Conservation (phyloP, 2,888 invertebrate genomes). For the Trichacis sp. region DNA sequence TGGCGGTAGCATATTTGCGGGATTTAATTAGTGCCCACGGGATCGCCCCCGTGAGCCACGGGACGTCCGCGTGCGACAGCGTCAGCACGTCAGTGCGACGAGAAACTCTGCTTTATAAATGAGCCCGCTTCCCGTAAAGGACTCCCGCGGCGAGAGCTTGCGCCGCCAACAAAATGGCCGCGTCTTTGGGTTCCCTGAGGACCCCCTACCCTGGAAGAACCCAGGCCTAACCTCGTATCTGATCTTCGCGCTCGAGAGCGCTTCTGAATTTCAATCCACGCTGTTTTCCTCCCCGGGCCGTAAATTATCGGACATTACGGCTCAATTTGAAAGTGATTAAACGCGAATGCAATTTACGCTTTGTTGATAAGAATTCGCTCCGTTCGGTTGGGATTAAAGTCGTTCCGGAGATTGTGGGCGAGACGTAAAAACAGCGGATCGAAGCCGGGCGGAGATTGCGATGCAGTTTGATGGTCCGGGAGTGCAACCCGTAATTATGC, state of each 20-base stretch:
- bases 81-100: constrained; percentile 26
- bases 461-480: constrained; percentile 21
- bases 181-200: constrained; percentile 28
- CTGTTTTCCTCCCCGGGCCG: neutral
- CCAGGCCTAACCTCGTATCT: constrained; percentile 45
- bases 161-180: constrained; percentile 43
- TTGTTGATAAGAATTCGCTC: no score
- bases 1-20: constrained; percentile 57
- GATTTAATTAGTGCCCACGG: constrained; percentile 59
- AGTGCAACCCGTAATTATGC: constrained; percentile 44
- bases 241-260: constrained; percentile 48
- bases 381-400: constrained; percentile 27
- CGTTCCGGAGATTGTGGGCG: constrained; percentile 25
- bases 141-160: constrained; percentile 52
- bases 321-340: constrained; percentile 1
- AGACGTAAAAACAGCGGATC: constrained; percentile 24
- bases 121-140: constrained; percentile 46
- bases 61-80: constrained; percentile 35
- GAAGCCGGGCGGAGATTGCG: constrained; percentile 28
- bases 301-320: neutral
- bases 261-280: constrained; percentile 46
- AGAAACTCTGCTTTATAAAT: constrained; percentile 45
- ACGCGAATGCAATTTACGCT: constrained; percentile 25
- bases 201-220: constrained; percentile 35
- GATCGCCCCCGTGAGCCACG: constrained; percentile 48